Percentiles rank a stretch among this genome's conserved stretches.
Evolutionary conservation across 2,797 vertebrate species (phyloP).

Genomic region (Hybognathus amarus): DNA sequence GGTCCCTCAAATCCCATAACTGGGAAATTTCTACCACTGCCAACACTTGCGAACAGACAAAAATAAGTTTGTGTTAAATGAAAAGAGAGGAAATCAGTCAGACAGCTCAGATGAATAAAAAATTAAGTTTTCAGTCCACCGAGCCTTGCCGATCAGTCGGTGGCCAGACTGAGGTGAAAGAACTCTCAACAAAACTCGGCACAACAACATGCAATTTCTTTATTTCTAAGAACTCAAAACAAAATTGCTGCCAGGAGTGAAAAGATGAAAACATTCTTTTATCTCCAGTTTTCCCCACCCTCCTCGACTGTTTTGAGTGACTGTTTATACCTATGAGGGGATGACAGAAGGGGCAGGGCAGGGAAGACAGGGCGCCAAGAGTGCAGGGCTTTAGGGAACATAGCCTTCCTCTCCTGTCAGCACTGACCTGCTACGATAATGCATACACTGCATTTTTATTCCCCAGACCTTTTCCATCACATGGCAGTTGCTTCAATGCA

Average conservation of each 20-base stretch:
- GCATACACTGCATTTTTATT: constrained; percentile 44
- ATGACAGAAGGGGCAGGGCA: constrained; percentile 35
- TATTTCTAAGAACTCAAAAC: constrained; percentile 2
- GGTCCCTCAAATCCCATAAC: constrained; percentile 36
- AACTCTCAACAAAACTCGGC: constrained; percentile 6
- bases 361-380: constrained; percentile 5
- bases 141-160: neutral
- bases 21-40: constrained; percentile 32
- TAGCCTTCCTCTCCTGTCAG: constrained; percentile 39
- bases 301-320: neutral
- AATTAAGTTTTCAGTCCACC: neutral
- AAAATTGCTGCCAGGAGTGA: constrained; percentile 2
- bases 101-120: constrained; percentile 13
- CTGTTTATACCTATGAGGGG: constrained; percentile 7
- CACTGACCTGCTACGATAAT: constrained; percentile 49
- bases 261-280: constrained; percentile 26
- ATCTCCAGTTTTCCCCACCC: constrained; percentile 2
- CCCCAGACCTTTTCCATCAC: constrained; percentile 14
- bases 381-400: constrained; percentile 18
- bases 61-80: neutral
- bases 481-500: too few species aligned
- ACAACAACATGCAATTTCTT: constrained; percentile 4
- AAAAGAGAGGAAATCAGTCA: neutral
- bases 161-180: constrained; percentile 1
- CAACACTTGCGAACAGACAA: neutral